phyloP scores from a whole-genome alignment of 64 coral and sea anemone species.

The Montipora foliosa region DNA sequence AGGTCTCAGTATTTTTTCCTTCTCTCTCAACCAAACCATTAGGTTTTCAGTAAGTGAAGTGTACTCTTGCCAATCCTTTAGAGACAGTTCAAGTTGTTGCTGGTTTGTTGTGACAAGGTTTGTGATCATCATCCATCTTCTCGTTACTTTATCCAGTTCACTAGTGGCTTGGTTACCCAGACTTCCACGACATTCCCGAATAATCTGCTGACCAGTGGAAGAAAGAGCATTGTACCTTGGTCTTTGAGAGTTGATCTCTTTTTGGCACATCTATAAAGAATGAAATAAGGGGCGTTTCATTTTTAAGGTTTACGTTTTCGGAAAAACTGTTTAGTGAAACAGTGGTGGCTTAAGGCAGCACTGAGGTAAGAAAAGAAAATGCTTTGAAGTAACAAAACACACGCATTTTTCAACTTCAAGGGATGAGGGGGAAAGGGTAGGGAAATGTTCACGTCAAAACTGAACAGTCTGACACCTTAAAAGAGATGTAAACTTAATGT shows the following conservation, averaged over 20 bases:
- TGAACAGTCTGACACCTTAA: too few relatives aligned
- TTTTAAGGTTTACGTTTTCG: not conserved
- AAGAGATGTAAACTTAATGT: too few relatives aligned
- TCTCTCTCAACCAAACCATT: slow-evolving; percentile 96
- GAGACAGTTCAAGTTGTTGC: slow-evolving; percentile 79
- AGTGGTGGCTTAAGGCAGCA: too few relatives aligned
- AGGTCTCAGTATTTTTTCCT: slow-evolving; percentile 76
- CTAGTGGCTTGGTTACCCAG: slow-evolving; percentile 40
- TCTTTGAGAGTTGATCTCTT: slow-evolving; percentile 70
- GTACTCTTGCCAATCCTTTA: slow-evolving; percentile 98
- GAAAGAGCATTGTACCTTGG: slow-evolving; percentile 70
- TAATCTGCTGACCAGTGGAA: slow-evolving; percentile 64
- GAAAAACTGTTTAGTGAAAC: too few relatives aligned
- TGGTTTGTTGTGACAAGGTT: slow-evolving; percentile 84
- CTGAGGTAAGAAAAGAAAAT: not conserved
- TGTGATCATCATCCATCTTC: slow-evolving; percentile 77
- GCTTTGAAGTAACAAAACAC: too few relatives aligned
- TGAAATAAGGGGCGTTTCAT: not conserved
- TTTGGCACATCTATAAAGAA: slow-evolving; percentile 81
- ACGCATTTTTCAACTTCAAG: too few relatives aligned
- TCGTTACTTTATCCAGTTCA: slow-evolving; percentile 61
- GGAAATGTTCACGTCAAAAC: too few relatives aligned
- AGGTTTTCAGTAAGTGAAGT: slow-evolving; percentile 93
- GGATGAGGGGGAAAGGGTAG: too few relatives aligned
- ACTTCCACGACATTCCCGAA: slow-evolving; percentile 38